Conservation (phyloP, 1,140 invertebrate genomes). For the Sitobion miscanthi region DNA sequence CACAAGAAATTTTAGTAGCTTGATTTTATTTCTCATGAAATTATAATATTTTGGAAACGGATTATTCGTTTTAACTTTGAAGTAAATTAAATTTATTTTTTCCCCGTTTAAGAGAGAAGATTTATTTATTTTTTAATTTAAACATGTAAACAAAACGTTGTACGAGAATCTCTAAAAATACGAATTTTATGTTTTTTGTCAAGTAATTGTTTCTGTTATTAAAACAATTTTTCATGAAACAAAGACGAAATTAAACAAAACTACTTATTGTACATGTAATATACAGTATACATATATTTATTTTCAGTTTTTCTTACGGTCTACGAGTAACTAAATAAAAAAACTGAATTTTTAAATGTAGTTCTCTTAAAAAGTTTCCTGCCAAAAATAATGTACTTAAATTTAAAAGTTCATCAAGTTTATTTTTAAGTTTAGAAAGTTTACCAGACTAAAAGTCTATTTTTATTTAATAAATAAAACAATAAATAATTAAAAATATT, state of each 20-base stretch:
- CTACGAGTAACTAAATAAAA: background rate
- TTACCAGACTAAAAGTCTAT: background rate
- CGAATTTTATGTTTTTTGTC: background rate
- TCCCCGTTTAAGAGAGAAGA: background rate
- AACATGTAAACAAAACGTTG: background rate
- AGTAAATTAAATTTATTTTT: background rate
- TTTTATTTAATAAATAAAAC: background rate
- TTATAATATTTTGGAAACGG: background rate
- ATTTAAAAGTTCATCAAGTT: background rate
- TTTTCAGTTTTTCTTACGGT: background rate
- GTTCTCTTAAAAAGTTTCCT: background rate
- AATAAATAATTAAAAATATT: constrained; percentile 7
- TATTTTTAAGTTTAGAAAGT: background rate
- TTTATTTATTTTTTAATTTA: constrained; percentile 16
- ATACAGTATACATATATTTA: background rate
- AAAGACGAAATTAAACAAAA: background rate
- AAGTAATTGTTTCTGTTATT: background rate
- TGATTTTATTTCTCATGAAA: background rate
- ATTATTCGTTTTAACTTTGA: background rate
- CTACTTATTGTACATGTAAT: background rate
- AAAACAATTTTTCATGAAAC: background rate
- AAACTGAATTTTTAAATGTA: background rate
- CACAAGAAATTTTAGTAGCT: background rate
- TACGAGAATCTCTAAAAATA: background rate
- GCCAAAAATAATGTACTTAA: background rate